A percentile compares a stretch with the other conserved stretches of the same genome.
Conservation (phyloP, 2,888 invertebrate species). For the Smittia aterrima region DNA sequence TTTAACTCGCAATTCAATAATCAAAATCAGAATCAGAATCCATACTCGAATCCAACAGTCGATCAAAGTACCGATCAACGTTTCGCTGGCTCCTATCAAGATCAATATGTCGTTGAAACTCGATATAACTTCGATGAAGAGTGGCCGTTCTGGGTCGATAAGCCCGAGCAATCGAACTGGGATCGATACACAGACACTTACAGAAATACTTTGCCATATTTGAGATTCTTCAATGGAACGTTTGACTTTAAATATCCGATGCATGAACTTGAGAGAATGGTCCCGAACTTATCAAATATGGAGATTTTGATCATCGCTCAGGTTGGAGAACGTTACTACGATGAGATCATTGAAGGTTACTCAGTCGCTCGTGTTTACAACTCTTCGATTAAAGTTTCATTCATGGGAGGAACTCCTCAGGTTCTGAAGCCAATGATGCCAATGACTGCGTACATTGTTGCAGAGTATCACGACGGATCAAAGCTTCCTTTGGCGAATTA, state of each 20-base stretch:
- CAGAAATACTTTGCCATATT: slow-evolving; percentile 63
- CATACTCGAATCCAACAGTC: slow-evolving; percentile 44
- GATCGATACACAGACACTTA: slow-evolving; percentile 52
- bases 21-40: neutral
- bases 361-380: slow-evolving; percentile 85
- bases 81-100: slow-evolving; percentile 51
- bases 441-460: slow-evolving; percentile 79
- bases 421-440: slow-evolving; percentile 96
- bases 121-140: slow-evolving; percentile 78
- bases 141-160: slow-evolving; percentile 76
- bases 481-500: slow-evolving; percentile 66
- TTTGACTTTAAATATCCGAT: slow-evolving; percentile 85
- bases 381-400: slow-evolving; percentile 76
- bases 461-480: slow-evolving; percentile 89
- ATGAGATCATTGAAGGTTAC: slow-evolving; percentile 79
- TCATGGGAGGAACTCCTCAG: slow-evolving; percentile 87
- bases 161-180: slow-evolving; percentile 57
- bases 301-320: slow-evolving; percentile 82
- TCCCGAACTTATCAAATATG: slow-evolving; percentile 69
- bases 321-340: slow-evolving; percentile 82
- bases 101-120: slow-evolving; percentile 63
- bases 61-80: slow-evolving; percentile 44
- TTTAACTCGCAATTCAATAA: neutral
- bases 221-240: slow-evolving; percentile 83
- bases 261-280: slow-evolving; percentile 67